Conservation (phyloP, 2,888 invertebrate genomes). For the Sinotaia quadrata region DNA sequence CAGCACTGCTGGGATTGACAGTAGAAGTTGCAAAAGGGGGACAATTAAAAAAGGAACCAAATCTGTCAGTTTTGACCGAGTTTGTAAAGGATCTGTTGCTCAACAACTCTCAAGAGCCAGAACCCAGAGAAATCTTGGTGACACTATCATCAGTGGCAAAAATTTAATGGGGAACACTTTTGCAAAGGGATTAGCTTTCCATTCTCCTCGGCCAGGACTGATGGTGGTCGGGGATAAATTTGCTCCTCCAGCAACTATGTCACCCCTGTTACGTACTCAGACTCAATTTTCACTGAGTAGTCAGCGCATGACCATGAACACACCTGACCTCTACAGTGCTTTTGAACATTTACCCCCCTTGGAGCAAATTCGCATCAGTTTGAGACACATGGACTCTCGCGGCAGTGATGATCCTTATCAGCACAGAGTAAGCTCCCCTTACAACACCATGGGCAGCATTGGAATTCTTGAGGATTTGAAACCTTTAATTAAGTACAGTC, state of each 20-base stretch:
- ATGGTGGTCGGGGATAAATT: slow-evolving; percentile 60
- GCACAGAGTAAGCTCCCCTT: slow-evolving; percentile 2
- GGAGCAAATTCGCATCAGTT: slow-evolving; percentile 56
- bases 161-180: not conserved
- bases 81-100: slow-evolving; percentile 59
- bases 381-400: slow-evolving; percentile 53
- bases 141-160: not conserved
- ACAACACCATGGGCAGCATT: not conserved
- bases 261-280: slow-evolving; percentile 58
- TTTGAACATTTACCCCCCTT: slow-evolving; percentile 58
- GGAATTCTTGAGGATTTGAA: slow-evolving; percentile 51
- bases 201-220: slow-evolving; percentile 33
- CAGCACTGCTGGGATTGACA: not conserved
- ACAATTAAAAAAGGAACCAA: not conserved
- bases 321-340: slow-evolving; percentile 52
- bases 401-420: slow-evolving; percentile 22
- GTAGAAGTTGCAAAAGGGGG: not conserved
- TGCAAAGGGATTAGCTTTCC: not conserved
- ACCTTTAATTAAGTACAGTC: slow-evolving; percentile 63
- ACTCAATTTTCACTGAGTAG: slow-evolving; percentile 63
- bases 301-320: slow-evolving; percentile 56
- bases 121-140: not conserved
- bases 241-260: slow-evolving; percentile 47
- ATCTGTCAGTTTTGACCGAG: slow-evolving; percentile 43
- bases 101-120: slow-evolving; percentile 42